Evolutionary conservation across 2,797 vertebrate species (phyloP), one percentile per base, ranked within the genome.

Genomic region (Tiaroga cobitis): DNA sequence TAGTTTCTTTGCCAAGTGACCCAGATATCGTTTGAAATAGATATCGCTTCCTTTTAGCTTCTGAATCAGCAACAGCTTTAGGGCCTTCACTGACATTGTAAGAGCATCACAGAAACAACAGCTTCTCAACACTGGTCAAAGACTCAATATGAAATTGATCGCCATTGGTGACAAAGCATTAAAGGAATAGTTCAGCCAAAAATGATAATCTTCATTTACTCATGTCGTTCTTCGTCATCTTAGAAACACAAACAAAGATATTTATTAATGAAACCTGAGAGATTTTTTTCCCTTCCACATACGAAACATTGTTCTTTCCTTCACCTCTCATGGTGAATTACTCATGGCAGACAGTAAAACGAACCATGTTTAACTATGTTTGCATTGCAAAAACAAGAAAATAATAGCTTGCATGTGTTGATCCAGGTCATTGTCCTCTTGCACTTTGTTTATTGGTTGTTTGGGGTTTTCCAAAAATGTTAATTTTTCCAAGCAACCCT

Each of bases 401-500:
- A 61, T 61, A 78, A 61, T 41, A 61, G 56, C 24, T 41, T 65
- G 9, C 74, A 81, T 69, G 32, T 56, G 82, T 65, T 54, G 75
- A 39, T 89, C 46, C 29, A 59, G 79, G 68, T 72, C 56, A 51
- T 46, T 68, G 73, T 74, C 82, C 74, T 26, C 68, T 49, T 59
- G 77, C 49, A 70, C 69, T 56, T 39, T 69, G 74, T 59, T 81
- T 19, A 81, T 70, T 56, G 49, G 49, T 56, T 72, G 73, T 69
- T 84, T 46, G 29, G 59, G 73, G 37, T 29, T 51, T 43, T 72
- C 3, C 80, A 79, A 80, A 84, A 87, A 89, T 54, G 86, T 83
- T 72, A 63, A 89, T 86, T 82, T 87, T 89, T 90, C 82, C 87
- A 89, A 92, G 90, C 86, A 89, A 90, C 90, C 90, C 59, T 80